A percentile compares a stretch with the other conserved stretches of the same genome.
These are phyloP conservation scores for Aspidapion aeneum DNA, from an alignment of 2,888 invertebrate genomes.

Conservation along the genomic window DNA sequence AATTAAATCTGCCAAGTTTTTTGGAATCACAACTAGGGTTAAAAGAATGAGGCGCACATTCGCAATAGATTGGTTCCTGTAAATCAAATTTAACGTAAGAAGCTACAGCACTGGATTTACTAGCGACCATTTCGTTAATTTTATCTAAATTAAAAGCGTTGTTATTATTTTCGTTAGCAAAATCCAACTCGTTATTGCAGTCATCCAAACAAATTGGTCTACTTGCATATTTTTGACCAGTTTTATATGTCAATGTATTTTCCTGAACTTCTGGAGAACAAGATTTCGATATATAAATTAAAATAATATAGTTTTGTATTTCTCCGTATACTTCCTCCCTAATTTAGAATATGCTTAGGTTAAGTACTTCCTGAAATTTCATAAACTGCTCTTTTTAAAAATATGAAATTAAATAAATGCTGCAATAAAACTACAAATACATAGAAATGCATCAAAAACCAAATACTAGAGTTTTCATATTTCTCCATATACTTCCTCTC, in stretches of 20 bases:
- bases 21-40: constrained; percentile 6
- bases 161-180: constrained; percentile 13
- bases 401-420: no score
- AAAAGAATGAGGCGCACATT: constrained; percentile 21
- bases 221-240: constrained; percentile 41
- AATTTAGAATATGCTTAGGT: no score
- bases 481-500: constrained; percentile 35
- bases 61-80: constrained; percentile 31
- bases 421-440: no score
- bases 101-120: constrained; percentile 6
- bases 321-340: no score
- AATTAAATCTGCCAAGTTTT: constrained; percentile 21
- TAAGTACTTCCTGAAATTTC: no score
- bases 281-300: no score
- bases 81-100: background rate
- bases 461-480: no score
- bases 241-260: constrained; percentile 13
- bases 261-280: constrained; percentile 11
- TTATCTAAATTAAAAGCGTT: no score
- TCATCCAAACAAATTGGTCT: constrained; percentile 29
- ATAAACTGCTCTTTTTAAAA: no score
- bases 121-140: background rate
- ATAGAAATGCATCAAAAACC: no score
- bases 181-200: constrained; percentile 13
- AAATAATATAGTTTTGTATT: no score